Percentiles rank a stretch among this genome's conserved stretches.
phyloP scores from a whole-genome alignment of 2,888 invertebrate species.

The Cantharis nigra region DNA sequence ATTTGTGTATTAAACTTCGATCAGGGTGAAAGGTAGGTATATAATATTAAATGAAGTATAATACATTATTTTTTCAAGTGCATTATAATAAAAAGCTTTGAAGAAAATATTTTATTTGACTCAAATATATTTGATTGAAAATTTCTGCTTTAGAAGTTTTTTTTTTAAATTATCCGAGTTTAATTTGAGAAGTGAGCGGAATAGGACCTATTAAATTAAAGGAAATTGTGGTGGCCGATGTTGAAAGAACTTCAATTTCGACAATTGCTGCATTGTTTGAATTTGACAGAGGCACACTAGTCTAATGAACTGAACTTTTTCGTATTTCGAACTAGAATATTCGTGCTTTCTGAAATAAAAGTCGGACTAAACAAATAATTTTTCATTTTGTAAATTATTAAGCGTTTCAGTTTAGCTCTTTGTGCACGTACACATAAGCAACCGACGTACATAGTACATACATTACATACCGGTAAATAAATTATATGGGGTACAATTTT shows the following conservation, averaged over 20 bases:
- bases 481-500: not conserved
- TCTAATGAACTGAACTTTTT: slow-evolving; percentile 15
- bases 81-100: not conserved
- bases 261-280: slow-evolving; percentile 16
- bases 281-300: slow-evolving; percentile 12
- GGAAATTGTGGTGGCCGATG: slow-evolving; percentile 7
- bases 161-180: slow-evolving; percentile 8
- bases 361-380: slow-evolving; percentile 15
- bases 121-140: not conserved
- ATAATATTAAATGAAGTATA: not conserved
- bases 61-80: not conserved
- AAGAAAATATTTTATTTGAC: not conserved
- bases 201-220: slow-evolving; percentile 9
- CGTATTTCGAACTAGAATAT: slow-evolving; percentile 17
- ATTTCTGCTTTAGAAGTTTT: not conserved
- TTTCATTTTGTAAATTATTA: slow-evolving; percentile 12
- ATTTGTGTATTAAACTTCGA: too few species aligned
- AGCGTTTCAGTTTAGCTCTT: not conserved
- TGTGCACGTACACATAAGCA: not conserved
- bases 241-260: not conserved
- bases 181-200: slow-evolving; percentile 11
- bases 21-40: not conserved
- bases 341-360: slow-evolving; percentile 6
- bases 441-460: not conserved
- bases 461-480: not conserved